Conservation (phyloP, 1,140 invertebrate species). For the Philopotamus ludificatus region DNA sequence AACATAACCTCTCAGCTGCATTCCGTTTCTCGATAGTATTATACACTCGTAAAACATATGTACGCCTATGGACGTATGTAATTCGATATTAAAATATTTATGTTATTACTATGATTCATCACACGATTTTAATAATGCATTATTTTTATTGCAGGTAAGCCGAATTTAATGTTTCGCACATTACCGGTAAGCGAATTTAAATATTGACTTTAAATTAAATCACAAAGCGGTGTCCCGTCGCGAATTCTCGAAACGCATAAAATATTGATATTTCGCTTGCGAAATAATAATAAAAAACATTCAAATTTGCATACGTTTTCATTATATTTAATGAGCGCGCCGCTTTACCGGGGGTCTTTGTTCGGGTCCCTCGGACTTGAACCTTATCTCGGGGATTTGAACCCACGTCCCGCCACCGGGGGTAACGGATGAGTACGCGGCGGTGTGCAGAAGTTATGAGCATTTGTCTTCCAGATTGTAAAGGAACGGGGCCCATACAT, state of each 20-base stretch:
- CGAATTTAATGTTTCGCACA: no score
- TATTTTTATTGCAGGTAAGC: slow-evolving; percentile 5
- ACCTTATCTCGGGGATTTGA: slow-evolving; percentile 27
- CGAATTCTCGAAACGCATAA: neutral
- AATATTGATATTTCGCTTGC: neutral
- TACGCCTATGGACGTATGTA: no score
- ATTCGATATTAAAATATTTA: no score
- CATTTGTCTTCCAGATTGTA: slow-evolving; percentile 39
- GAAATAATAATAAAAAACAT: neutral
- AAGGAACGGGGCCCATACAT: slow-evolving; percentile 27
- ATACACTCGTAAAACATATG: neutral
- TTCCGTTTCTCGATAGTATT: neutral
- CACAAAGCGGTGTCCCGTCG: neutral
- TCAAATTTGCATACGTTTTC: slow-evolving; percentile 8
- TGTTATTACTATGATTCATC: no score
- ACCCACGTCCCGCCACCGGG: slow-evolving; percentile 17
- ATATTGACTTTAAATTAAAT: no score
- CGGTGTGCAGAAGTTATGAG: slow-evolving; percentile 38
- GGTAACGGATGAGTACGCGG: slow-evolving; percentile 22
- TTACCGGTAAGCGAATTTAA: no score
- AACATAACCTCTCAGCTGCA: slow-evolving; percentile 1
- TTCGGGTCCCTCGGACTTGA: slow-evolving; percentile 8
- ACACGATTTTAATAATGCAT: neutral
- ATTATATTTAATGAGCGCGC: slow-evolving; percentile 27
- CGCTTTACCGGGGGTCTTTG: slow-evolving; percentile 27